Evolutionary conservation across 2,888 invertebrate species (phyloP).

Genomic region (Drosophila setosimentum): DNA sequence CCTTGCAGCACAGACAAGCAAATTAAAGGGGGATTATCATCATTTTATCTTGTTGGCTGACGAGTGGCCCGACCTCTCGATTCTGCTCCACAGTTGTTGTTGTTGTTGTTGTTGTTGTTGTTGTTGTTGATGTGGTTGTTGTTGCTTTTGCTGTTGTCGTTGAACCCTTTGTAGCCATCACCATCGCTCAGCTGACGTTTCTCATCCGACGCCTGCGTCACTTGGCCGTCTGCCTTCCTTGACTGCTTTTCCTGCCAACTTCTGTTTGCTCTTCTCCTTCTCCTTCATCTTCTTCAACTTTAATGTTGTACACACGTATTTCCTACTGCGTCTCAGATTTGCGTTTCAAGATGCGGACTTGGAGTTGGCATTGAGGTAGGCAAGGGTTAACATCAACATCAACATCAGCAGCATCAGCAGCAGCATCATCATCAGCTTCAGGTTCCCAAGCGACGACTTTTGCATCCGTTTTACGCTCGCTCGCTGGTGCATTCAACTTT

Average conservation of each 20-base stretch:
- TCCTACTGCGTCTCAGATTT: constrained; percentile 63
- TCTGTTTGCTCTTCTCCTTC: background rate
- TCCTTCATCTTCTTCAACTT: constrained; percentile 5
- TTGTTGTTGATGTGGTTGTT: background rate
- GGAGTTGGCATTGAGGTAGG: constrained; percentile 61
- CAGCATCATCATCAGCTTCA: constrained; percentile 40
- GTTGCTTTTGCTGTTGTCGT: background rate
- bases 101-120: background rate
- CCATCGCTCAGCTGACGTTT: constrained; percentile 79
- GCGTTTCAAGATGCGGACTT: constrained; percentile 64
- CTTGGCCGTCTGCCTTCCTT: constrained; percentile 44
- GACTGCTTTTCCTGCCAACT: constrained; percentile 23
- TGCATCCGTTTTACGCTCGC: constrained; percentile 76
- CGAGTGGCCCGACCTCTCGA: constrained; percentile 12
- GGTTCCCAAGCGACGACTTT: constrained; percentile 75
- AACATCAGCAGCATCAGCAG: constrained; percentile 4
- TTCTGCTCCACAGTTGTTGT: background rate
- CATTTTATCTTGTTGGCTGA: constrained; percentile 57
- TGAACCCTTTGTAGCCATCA: constrained; percentile 53
- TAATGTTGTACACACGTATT: constrained; percentile 12
- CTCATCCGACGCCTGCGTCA: constrained; percentile 60
- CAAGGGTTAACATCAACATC: constrained; percentile 53
- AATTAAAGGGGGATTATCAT: constrained; percentile 77
- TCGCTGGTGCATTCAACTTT: constrained; percentile 75
- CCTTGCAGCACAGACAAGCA: constrained; percentile 59